Evolutionary conservation across 2,797 vertebrate species (phyloP), one percentile per base, ranked within the genome.

Genomic region (Cuculus canorus): DNA sequence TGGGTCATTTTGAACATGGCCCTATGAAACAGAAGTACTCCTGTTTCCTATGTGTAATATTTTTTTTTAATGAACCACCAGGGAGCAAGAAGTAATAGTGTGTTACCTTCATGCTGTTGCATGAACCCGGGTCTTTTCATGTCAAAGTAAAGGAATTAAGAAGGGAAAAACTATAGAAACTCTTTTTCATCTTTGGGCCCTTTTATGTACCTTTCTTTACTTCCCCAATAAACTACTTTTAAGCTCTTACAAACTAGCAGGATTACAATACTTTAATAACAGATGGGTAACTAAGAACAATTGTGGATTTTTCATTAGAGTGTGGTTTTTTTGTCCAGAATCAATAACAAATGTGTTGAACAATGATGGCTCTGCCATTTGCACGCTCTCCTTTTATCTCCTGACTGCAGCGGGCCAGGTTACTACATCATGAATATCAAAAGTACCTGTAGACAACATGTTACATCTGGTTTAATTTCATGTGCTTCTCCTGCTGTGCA

Each of bases 401-500:
- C 83, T 86, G 75, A 75, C 76, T 93, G 85, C 63, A 39, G 25
- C 21, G 24, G 25, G 54, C 71, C 91, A 95, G 79, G 81, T 94
- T 63, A 60, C 95, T 96, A 90, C 73, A 65, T 88, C 86, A 45
- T 1, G 2, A 76, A 43, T 32, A 71, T 45, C 85, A 59, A 53
- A 79, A 77, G 57, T 87, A 92, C 75, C 90, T 96, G 94, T 90
- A 59, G 63, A 94, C 76, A 93, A 56, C 18, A 60, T 64, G 78
- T 91, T 96, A 96, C 72, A 94, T 73, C 73, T 81, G 35, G 16
- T 25, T 65, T 65, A 2, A 65, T 90, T 88, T 91, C 28, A 68
- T 83, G 92, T 82, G 50, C 50, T 61, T 83, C 91, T 95, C 54
- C 79, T 94, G 90, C 87, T 96, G 86, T 89, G 77, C 87, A 84